A percentile compares a stretch with the other conserved stretches of the same genome.
Conservation (phyloP, 2,888 invertebrate genomes). For the Eupithecia centaureata region DNA sequence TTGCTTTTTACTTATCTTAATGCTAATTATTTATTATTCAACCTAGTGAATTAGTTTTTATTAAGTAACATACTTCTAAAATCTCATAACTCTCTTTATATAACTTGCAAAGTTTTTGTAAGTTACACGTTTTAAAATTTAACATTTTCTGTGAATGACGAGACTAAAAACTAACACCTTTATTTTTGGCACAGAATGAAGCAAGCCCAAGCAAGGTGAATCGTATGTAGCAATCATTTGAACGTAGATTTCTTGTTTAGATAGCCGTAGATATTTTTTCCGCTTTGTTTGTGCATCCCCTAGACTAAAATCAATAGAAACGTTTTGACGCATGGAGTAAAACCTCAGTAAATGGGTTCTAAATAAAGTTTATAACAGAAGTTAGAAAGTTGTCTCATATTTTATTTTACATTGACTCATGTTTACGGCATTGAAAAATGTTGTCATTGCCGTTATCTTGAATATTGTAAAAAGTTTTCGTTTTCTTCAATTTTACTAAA, state of each 20-base stretch:
- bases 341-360: conserved; percentile 1
- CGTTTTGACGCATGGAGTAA: neutral
- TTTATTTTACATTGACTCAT: neutral
- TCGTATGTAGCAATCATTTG: conserved; percentile 42
- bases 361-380: neutral
- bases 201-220: conserved; percentile 65
- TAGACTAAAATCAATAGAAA: neutral
- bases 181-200: conserved; percentile 62
- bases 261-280: conserved; percentile 28
- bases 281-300: neutral
- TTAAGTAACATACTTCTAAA: neutral
- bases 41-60: neutral
- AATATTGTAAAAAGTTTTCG: neutral
- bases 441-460: no score
- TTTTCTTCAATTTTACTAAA: neutral
- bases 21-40: neutral
- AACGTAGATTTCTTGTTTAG: conserved; percentile 29
- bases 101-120: neutral
- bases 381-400: neutral
- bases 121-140: neutral
- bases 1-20: neutral
- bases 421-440: neutral
- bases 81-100: neutral
- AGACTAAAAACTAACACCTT: conserved; percentile 39
- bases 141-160: neutral